phyloP scores from a whole-genome alignment of 92 coral and sea anemone species.

The Siderastrea siderea region DNA sequence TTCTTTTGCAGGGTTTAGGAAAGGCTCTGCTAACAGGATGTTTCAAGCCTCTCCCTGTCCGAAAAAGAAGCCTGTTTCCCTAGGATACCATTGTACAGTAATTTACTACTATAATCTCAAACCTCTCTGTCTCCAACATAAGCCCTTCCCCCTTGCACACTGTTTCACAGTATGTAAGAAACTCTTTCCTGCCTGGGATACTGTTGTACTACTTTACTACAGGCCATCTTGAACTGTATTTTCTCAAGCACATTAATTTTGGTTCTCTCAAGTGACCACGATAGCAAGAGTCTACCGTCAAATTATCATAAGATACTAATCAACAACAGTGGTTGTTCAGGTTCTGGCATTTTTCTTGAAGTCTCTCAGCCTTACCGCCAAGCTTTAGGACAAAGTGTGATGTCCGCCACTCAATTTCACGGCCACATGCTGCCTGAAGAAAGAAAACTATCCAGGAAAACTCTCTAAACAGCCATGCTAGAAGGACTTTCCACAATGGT shows the following conservation, averaged over 20 bases:
- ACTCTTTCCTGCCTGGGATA: too few relatives aligned
- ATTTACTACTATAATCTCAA: not conserved
- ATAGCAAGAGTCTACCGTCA: not conserved
- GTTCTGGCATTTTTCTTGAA: slow-evolving; percentile 78
- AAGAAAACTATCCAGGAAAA: slow-evolving; percentile 84
- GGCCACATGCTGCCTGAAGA: slow-evolving; percentile 92
- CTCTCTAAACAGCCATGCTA: slow-evolving; percentile 96
- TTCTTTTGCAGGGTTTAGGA: too few relatives aligned
- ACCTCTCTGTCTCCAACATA: not conserved
- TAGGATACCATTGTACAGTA: not conserved
- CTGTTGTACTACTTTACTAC: too few relatives aligned
- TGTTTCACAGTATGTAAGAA: too few relatives aligned
- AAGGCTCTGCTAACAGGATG: too few relatives aligned
- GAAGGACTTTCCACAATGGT: slow-evolving; percentile 79
- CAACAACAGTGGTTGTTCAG: slow-evolving; percentile 75
- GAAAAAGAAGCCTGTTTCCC: too few relatives aligned
- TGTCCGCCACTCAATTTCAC: slow-evolving; percentile 96
- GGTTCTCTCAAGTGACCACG: not conserved
- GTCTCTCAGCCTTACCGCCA: slow-evolving; percentile 97
- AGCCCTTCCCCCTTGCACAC: not conserved
- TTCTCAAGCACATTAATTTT: too few relatives aligned
- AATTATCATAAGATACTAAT: not conserved
- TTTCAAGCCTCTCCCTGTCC: too few relatives aligned
- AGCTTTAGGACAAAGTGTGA: slow-evolving; percentile 84
- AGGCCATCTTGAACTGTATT: too few relatives aligned